phyloP scores from a whole-genome alignment of 2,113 vertebrate genomes.

The Campylomormyrus numenius region DNA sequence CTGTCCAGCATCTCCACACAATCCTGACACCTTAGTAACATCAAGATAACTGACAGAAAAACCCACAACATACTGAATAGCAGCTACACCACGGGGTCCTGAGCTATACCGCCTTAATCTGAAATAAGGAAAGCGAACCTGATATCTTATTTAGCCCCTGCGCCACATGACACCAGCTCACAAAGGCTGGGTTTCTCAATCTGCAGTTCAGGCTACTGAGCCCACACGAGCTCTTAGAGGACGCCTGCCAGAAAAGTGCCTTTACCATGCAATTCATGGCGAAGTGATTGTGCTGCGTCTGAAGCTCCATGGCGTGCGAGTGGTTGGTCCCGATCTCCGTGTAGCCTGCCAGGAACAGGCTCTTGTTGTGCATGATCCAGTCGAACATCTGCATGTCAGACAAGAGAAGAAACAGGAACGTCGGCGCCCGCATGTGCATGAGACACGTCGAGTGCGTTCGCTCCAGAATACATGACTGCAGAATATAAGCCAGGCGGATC shows the following conservation, averaged over 20 bases:
- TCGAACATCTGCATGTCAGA: constrained; percentile 84
- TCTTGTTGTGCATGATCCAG: constrained; percentile 99
- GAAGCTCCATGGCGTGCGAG: constrained; percentile 89
- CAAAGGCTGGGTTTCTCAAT: not conserved
- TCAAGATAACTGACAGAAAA: not conserved
- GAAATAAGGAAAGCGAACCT: not conserved
- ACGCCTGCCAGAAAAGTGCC: not conserved
- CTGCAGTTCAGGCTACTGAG: not conserved
- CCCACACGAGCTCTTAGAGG: not conserved
- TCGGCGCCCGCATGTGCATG: not conserved
- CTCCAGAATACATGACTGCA: constrained; percentile 12
- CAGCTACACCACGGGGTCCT: not conserved
- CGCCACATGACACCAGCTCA: not conserved
- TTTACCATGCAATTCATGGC: constrained; percentile 99
- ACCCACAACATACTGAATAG: not conserved
- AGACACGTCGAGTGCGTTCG: not conserved
- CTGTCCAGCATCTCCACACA: not conserved
- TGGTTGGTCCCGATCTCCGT: constrained; percentile 97
- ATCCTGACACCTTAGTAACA: not conserved
- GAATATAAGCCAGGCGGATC: not conserved
- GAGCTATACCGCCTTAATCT: not conserved
- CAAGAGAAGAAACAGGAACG: constrained; percentile 19
- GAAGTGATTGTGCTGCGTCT: constrained; percentile 98
- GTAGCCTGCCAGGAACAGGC: constrained; percentile 95
- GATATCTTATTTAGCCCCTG: not conserved